Base-by-base conservation (phyloP, 2,113 vertebrate species). In the Lethenteron reissneri region DNA sequence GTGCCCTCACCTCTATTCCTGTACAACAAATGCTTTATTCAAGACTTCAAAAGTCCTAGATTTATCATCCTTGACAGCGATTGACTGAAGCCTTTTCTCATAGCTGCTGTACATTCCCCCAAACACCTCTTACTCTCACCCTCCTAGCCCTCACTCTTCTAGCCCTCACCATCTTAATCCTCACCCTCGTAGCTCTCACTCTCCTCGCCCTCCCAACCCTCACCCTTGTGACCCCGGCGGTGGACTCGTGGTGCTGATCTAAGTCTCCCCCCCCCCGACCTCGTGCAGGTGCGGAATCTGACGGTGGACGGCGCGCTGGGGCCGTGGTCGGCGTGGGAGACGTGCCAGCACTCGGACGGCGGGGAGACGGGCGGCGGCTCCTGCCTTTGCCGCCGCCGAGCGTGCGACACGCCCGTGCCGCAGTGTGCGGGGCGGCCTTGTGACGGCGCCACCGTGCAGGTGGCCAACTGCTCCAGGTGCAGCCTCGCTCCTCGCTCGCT, bases 381-480 rank as follows among this genome's bases (percentile, higher is more conserved):
- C 78, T 97, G 94, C 76, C 85, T 87, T 75, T 97, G 94, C 76
- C 85, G 88, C 75, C 89, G 86, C 72, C 82, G 92, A 76, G 82
- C 81, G 2, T 99, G 94, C 73, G 83, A 97, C 80, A 88, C 80
- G 75, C 94, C 94, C 1, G 76, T 74, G 19, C 89, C 90, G 62
- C 87, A 81, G 71, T 99, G 94, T 3, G 90, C 90, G 58, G 94
- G 92, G 68, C 85, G 78, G 1, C 75, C 77, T 74, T 99, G 94
- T 3, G 81, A 85, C 71, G 91, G 92, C 13, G 78, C 88, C 73
- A 84, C 86, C 74, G 95, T 92, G 9, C 87, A 97, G 74, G 87
- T 99, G 0, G 84, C 89, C 79, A 99, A 99, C 80, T 99, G 94
- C 73, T 99, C 94, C 11, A 90, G 94, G 94, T 92, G 80, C 12